Conservation (phyloP, 1,140 invertebrate species). For the Sminthurides bifidus region DNA sequence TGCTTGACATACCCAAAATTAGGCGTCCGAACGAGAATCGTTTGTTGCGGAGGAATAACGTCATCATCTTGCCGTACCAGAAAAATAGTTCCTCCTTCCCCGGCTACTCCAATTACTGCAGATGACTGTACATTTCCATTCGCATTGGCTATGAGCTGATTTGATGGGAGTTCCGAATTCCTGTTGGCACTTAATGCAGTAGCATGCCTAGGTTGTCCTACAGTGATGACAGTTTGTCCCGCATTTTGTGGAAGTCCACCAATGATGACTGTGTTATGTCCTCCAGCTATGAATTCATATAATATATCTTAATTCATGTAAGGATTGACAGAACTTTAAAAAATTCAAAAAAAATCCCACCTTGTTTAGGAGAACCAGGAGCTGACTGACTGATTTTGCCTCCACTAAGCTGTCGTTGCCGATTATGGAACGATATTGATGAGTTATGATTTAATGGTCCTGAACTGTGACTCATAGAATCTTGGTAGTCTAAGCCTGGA, state of each 20-base stretch:
- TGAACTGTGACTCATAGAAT: not conserved
- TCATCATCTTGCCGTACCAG: constrained; percentile 27
- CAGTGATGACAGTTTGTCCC: constrained; percentile 20
- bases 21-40: constrained; percentile 29
- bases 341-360: constrained; percentile 13
- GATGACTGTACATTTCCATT: constrained; percentile 15
- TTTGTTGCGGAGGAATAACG: constrained; percentile 14
- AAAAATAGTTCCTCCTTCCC: constrained; percentile 23
- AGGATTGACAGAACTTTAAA: not conserved
- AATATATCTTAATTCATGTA: not conserved
- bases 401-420: constrained; percentile 31
- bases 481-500: constrained; percentile 49
- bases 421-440: constrained; percentile 18
- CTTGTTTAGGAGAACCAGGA: constrained; percentile 49
- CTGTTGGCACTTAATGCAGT: too few species aligned
- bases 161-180: constrained; percentile 22
- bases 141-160: constrained; percentile 4
- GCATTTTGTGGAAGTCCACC: constrained; percentile 8
- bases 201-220: constrained; percentile 17
- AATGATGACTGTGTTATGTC: constrained; percentile 25
- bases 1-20: constrained; percentile 21
- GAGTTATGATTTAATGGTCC: constrained; percentile 1
- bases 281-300: constrained; percentile 2
- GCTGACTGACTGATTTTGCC: constrained; percentile 52
- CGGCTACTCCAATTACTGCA: not conserved